These are phyloP conservation scores for Enteromius viviparus DNA, from an alignment of 2,797 vertebrate genomes.

Conservation along the genomic window DNA sequence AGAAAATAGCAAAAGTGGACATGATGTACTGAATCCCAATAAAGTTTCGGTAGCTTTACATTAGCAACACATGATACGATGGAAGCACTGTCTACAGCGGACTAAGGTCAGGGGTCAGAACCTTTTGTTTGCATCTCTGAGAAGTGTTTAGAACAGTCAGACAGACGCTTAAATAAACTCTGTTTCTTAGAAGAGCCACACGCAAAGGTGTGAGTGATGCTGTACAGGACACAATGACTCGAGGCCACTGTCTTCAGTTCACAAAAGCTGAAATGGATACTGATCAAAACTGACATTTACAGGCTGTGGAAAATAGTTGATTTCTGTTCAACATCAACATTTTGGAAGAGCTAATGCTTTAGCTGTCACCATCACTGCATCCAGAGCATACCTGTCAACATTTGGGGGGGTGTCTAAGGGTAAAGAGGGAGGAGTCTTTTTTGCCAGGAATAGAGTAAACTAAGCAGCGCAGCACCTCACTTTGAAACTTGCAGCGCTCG, in stretches of 20 bases:
- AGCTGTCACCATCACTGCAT: background rate
- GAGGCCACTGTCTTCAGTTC: background rate
- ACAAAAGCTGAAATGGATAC: background rate
- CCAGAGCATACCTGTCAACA: background rate
- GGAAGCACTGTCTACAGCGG: background rate
- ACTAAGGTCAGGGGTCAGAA: background rate
- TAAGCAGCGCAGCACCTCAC: no score
- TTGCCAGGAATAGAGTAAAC: no score
- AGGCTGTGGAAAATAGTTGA: background rate
- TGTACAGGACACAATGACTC: conserved; percentile 21
- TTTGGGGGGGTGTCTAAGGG: no score
- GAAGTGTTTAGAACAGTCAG: conserved; percentile 15
- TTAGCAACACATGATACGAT: background rate
- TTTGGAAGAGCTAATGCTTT: background rate
- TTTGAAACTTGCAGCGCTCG: no score
- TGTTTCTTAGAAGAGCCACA: conserved; percentile 18
- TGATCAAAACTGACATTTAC: background rate
- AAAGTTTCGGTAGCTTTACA: background rate
- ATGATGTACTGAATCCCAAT: background rate
- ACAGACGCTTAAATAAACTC: conserved; percentile 44
- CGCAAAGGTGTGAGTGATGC: conserved; percentile 27
- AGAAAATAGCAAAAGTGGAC: background rate
- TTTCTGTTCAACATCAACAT: background rate
- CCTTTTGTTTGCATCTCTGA: conserved; percentile 1
- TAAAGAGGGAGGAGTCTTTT: no score